A percentile compares a stretch with the other conserved stretches of the same genome.
These are phyloP conservation scores for Rhorus exstirpatorius DNA, from an alignment of 2,888 invertebrate genomes.

Conservation along the genomic window DNA sequence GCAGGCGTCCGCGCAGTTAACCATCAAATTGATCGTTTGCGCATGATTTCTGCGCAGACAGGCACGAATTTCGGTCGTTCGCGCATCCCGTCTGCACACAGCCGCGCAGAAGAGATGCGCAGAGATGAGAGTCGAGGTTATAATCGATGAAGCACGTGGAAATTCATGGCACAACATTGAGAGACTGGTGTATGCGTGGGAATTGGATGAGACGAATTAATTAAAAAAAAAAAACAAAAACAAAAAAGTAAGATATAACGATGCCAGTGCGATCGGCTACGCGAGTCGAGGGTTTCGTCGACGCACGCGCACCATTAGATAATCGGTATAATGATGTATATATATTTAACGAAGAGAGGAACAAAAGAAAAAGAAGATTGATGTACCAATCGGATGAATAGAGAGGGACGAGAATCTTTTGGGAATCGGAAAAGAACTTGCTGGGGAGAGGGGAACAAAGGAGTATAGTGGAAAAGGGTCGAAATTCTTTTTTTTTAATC, in stretches of 20 bases:
- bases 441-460: constrained; percentile 53
- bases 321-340: constrained; percentile 68
- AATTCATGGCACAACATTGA: constrained; percentile 57
- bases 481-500: constrained; percentile 44
- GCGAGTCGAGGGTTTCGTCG: constrained; percentile 60
- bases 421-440: constrained; percentile 47
- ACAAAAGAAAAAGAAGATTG: too few relatives aligned
- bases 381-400: constrained; percentile 37
- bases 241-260: constrained; percentile 2
- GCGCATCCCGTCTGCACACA: constrained; percentile 4
- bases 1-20: neutral
- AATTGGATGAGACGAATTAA: constrained; percentile 42
- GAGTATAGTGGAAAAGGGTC: constrained; percentile 23
- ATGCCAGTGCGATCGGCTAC: constrained; percentile 55
- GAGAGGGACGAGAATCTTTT: neutral
- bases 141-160: constrained; percentile 9
- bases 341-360: constrained; percentile 55
- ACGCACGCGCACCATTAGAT: constrained; percentile 65
- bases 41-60: neutral
- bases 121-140: neutral
- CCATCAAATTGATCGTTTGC: neutral
- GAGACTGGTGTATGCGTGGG: constrained; percentile 57
- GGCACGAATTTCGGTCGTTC: neutral
- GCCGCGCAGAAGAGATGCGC: neutral
- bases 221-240: constrained; percentile 13